Conservation (phyloP, 2,888 invertebrate genomes). For the Sesia apiformis region DNA sequence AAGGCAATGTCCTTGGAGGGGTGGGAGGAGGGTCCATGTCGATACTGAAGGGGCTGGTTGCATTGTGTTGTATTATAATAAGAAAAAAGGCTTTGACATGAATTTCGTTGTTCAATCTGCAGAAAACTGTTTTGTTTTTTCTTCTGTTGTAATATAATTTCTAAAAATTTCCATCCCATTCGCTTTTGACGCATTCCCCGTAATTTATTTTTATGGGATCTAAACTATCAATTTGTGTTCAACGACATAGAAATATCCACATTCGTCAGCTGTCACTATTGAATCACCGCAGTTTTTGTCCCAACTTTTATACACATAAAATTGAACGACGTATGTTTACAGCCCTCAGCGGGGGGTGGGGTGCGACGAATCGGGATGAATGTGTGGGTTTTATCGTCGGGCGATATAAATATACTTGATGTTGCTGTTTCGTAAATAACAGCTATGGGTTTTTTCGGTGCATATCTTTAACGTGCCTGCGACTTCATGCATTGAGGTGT, state of each 20-base stretch:
- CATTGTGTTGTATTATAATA: no score
- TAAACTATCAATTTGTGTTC: neutral
- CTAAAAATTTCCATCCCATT: no score
- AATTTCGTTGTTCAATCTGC: no score
- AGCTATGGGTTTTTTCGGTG: no score
- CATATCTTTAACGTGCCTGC: no score
- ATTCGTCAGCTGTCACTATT: conserved; percentile 21
- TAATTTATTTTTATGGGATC: neutral
- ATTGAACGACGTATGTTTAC: neutral
- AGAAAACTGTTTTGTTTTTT: no score
- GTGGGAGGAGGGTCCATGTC: no score
- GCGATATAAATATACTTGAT: neutral
- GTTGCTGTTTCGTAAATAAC: neutral
- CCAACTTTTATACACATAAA: conserved; percentile 10
- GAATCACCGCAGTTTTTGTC: conserved; percentile 17
- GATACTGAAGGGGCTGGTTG: no score
- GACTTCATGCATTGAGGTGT: no score
- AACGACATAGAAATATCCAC: neutral
- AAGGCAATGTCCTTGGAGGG: no score
- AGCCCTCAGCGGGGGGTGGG: neutral
- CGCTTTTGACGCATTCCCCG: neutral
- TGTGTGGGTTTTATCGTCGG: neutral
- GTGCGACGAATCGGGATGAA: neutral
- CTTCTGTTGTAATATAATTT: no score
- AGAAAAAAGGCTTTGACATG: no score